Base-by-base conservation (phyloP, 2,888 invertebrate genomes). In the Cheilosia scutellata region DNA sequence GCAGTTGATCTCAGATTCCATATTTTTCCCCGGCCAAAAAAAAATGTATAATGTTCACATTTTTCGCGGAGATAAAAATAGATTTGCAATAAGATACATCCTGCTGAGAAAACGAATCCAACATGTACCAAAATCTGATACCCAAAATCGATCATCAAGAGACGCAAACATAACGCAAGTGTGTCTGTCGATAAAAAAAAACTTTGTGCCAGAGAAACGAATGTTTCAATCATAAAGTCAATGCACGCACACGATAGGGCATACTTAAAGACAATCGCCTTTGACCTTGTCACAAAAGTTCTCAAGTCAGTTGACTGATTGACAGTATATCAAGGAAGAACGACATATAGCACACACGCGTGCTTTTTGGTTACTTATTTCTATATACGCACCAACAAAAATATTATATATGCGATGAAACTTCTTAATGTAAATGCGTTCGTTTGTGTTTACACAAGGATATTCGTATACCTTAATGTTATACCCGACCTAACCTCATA, bases 231-330 rank as follows among this genome's bases (percentile, higher is more conserved):
- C 79, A 79, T 51, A 31, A 80, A 68, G 55, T 55, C 80, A 80
- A 72, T 53, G 65, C 65, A 47, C 27, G 40, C 72, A 55, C 66
- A 72, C 65, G 66, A 37, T 51, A 33, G 42, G 58, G 1, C 49
- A 57, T 55, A 53, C 58, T 65, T 60, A 49, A 76, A 76, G 58
- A 76, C 71, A 77, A 78, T 66, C 66, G 72, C 72, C 72, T 77
- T 55, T 77, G 72, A 83, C 82, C 82, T 78, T 83, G 66, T 77
- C 82, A 47, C 33, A 82, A 77, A 70, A 68, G 58, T 75, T 80
- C 40, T 47, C 31, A 57, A 62, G 42, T 68, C 33, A 42, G 63
- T 62, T 57, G 47, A 29, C 53, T 77, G 82, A 77, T 70, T 84
- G 79, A 75, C 78, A 78, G 44, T 7, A 57, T 25, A 16, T 33